Base-by-base conservation (phyloP, 2,888 invertebrate species). In the Lepidocyrtoides sp. region DNA sequence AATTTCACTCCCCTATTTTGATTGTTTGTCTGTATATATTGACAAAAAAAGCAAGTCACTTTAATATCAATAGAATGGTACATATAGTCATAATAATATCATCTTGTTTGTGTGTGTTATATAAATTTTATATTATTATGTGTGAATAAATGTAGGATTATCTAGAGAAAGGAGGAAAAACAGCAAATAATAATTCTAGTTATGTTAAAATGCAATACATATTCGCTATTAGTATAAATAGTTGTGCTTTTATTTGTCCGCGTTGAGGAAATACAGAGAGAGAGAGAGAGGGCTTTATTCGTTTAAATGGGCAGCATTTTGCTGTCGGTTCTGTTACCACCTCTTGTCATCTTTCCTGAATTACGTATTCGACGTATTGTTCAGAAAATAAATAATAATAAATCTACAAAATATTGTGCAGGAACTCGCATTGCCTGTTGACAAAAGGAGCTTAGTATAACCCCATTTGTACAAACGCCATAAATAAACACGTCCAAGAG, bases 191-290 rank as follows among this genome's bases (percentile, higher is more conserved):
- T 66, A 66, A 36, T 41, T 20, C 17, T 17, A 41, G 20, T 69
- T 69, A 69, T 8, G 4, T 17, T 36, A 69, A n/a, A n/a, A 48
- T n/a, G 72, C 57, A 72, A 72, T 85, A n/a, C n/a, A n/a, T n/a
- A 36, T 72, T 72, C 54, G 66, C 23, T 66, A 66, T 26, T 36
- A 75, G 54, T 69, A 51, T 36, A 54, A 85, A 85, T 57, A 51
- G 20, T 41, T n/a, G 41, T 84, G 69, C 84, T 69, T 84, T 85
- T 72, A 72, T 85, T 85, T 85, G 72, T 85, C 41, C 7, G 10
- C n/a, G 23, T 54, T 72, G 7, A 85, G 36, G 2, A 36, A 36
- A 36, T n/a, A 36, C 36, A 36, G 7, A 36, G 36, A 72, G 36
- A 85, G 66, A 83, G 79, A 81, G 26, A 60, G 12, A 41, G 20